Evolutionary conservation across 2,888 invertebrate genomes (phyloP).

Genomic region (Cybosia mesomella): DNA sequence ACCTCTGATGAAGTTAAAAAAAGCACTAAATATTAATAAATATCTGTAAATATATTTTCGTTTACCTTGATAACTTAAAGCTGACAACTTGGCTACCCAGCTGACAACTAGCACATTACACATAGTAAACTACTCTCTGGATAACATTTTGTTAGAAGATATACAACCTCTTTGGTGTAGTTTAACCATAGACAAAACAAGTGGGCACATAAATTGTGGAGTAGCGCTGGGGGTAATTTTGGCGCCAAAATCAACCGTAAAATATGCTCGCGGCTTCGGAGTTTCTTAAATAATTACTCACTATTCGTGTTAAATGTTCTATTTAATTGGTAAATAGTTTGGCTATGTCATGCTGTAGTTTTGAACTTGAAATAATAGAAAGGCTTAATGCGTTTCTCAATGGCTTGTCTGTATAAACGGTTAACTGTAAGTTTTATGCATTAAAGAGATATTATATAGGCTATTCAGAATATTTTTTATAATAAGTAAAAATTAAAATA

Average conservation of each 20-base stretch:
- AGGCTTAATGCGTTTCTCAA: neutral
- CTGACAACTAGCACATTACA: constrained; percentile 45
- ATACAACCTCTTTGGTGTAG: constrained; percentile 54
- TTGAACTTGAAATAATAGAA: constrained; percentile 5
- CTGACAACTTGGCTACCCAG: constrained; percentile 35
- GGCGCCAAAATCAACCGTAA: constrained; percentile 47
- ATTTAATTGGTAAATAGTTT: constrained; percentile 18
- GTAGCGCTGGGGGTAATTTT: constrained; percentile 44
- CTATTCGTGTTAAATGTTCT: constrained; percentile 23
- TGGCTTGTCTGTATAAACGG: neutral
- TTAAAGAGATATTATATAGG: no score
- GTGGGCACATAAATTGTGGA: constrained; percentile 51
- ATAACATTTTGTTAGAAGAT: constrained; percentile 50
- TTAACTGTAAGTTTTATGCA: neutral
- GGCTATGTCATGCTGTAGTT: neutral
- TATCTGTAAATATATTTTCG: neutral
- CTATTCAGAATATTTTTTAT: no score
- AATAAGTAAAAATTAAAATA: no score
- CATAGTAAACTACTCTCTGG: constrained; percentile 50
- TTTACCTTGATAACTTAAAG: constrained; percentile 40
- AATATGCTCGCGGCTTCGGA: constrained; percentile 37
- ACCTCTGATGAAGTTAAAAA: no score
- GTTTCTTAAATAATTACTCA: constrained; percentile 20
- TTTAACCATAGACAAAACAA: constrained; percentile 56
- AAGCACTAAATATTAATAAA: no score